Base-by-base conservation (phyloP, 2,797 vertebrate genomes). In the Manis pentadactyla region DNA sequence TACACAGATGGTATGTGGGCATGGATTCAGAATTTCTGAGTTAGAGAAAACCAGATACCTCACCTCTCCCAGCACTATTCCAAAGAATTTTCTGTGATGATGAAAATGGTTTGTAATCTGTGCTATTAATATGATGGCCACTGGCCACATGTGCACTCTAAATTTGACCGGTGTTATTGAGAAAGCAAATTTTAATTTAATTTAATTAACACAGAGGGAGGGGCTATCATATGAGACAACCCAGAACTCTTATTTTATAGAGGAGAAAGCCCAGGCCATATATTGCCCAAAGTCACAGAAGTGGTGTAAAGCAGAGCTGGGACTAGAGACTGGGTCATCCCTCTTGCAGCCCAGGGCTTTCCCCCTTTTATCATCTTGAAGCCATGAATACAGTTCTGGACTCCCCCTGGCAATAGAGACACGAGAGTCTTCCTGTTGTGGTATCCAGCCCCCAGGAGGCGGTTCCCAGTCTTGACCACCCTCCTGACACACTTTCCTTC, bases 1-100 rank as follows among this genome's bases (percentile, higher is more conserved):
- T 53, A 29, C 61, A 90, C 94, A 97, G 96, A 97, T 97, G 96
- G 95, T 73, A 7, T 91, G 93, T 83, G 64, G 94, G 96, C 64
- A 74, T 23, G 21, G 34, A 61, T 75, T 97, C 69, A 95, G 66
- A 87, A 51, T 51, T 89, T 93, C 23, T 7, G 27, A 91, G 49
- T 93, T 94, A 31, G 46, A 89, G 87, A 93, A 91, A 15, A 84
- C 11, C 27, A 37, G 34, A 37, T 12, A 39, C 7, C 77, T 84
- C 27, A 89, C 84, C 34, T 79, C 59, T 91, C 87, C 42, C 42
- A 63, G 5, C 7, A 7, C 34, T 51, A 49, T 63, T 81, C 23
- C 49, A 39, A 37, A 69, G 42, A 91, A 86, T 31, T 42, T 96
- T 92, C 63, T 84, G 71, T 39, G 46, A 81, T 42, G 37, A 77